Evolutionary conservation across 2,797 vertebrate genomes (phyloP).

Genomic region (Lindbergichthys nudifrons): DNA sequence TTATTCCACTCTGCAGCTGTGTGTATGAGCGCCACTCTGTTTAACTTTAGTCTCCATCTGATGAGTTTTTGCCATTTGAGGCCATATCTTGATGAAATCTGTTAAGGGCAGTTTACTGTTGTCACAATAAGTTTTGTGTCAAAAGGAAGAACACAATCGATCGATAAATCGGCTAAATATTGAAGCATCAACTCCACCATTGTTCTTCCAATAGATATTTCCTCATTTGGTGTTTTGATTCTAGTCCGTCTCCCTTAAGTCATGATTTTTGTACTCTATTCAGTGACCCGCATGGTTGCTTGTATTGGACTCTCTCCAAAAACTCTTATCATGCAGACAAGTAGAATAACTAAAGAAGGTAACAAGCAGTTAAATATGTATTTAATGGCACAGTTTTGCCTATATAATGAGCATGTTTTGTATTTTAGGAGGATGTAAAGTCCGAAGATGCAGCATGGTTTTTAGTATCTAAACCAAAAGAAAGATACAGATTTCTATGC

Average conservation of each 20-base stretch:
- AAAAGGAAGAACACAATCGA: not conserved
- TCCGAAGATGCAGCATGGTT: not conserved
- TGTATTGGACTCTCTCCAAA: no score
- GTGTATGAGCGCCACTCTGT: not conserved
- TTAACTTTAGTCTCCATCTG: not conserved
- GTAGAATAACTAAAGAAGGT: no score
- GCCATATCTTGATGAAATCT: not conserved
- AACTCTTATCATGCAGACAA: no score
- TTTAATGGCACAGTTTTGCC: not conserved
- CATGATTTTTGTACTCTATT: no score
- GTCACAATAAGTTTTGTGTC: not conserved
- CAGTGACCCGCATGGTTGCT: no score
- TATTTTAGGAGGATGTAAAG: not conserved
- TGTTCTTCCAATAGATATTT: not conserved
- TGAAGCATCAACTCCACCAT: not conserved
- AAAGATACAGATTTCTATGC: not conserved
- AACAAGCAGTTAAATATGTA: not conserved
- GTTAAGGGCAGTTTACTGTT: not conserved
- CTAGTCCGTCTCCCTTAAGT: no score
- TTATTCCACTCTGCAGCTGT: constrained; percentile 24
- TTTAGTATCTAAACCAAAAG: not conserved
- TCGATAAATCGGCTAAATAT: not conserved
- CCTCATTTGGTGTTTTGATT: not conserved
- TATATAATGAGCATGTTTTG: no score
- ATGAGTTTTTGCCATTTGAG: not conserved